Conservation (phyloP, 2,113 vertebrate genomes). For the Callipepla californica region DNA sequence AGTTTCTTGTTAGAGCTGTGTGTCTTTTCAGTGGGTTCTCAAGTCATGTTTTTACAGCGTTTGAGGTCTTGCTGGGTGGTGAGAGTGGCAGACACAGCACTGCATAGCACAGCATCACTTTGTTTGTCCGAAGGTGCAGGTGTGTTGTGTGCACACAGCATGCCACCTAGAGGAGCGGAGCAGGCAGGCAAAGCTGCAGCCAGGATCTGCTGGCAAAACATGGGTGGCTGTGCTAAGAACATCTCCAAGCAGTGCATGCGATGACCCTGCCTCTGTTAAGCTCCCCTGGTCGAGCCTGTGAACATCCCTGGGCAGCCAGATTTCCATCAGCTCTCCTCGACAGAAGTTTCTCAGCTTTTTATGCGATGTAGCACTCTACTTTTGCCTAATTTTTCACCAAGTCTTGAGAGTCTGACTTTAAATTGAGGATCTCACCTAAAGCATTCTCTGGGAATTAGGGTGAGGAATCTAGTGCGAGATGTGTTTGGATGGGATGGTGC, state of each 20-base stretch:
- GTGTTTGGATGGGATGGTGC: background rate
- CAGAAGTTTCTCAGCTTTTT: background rate
- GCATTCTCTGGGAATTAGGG: background rate
- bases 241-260: background rate
- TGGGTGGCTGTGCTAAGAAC: background rate
- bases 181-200: background rate
- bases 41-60: background rate
- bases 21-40: background rate
- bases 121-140: background rate
- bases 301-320: background rate
- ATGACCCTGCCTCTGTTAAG: rapidly evolving
- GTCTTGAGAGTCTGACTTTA: background rate
- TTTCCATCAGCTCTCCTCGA: background rate
- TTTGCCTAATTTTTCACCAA: background rate
- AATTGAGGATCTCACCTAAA: background rate
- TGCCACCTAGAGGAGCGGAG: conserved; percentile 38
- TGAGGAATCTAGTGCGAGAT: conserved; percentile 20
- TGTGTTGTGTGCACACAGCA: background rate
- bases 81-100: background rate
- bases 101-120: background rate
- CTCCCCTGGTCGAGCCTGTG: background rate
- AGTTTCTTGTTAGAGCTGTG: background rate
- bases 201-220: background rate
- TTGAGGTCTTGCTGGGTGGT: background rate
- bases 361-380: background rate